Evolutionary conservation across 2,113 vertebrate species (phyloP), one percentile per base, ranked within the genome.

Genomic region (Oxyura jamaicensis): DNA sequence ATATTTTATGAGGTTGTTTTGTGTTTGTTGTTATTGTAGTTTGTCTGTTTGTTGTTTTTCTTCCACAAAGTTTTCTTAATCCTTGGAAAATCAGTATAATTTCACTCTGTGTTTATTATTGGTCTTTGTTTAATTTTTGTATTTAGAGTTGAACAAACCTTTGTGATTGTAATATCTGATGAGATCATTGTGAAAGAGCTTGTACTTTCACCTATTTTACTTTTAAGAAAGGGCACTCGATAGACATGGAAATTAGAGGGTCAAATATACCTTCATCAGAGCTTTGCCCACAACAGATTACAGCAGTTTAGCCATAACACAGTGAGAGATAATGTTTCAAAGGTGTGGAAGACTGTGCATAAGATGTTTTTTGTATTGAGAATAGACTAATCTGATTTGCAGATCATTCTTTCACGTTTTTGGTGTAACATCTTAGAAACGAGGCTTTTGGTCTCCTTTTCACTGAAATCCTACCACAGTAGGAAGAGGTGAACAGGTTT

Each of bases 321-420:
- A 1, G 26, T 8, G 33, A 83, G 41, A 94, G 59, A 79, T 62
- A 76, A 53, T 29, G 29, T 95, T 97, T 95, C 91, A 96, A 95
- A 95, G 62, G 81, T 88, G 62, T 52, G 26, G 67, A 82, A 92
- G 23, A 58, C 36, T 77, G 25, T 53, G 62, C 1, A 8, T 44
- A 90, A 91, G 36, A 46, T 71, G 50, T 55, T 90, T 94, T 94
- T 94, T 91, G 83, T 81, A 68, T 91, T 95, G 69, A n/a, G 44
- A 82, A 74, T 28, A 29, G 39, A 31, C 48, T 88, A 76, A 91
- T 78, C 26, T 90, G 52, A 86, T 81, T 88, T 90, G 21, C 21
- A 88, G 56, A 75, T 7, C 13, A 18, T 77, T 88, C 28, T 76
- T 93, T 75, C 42, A 52, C 55, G 39, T 39, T 86, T 93, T 56